Base-by-base conservation (phyloP, 2,113 vertebrate species). In the Erpornis zantholeuca region DNA sequence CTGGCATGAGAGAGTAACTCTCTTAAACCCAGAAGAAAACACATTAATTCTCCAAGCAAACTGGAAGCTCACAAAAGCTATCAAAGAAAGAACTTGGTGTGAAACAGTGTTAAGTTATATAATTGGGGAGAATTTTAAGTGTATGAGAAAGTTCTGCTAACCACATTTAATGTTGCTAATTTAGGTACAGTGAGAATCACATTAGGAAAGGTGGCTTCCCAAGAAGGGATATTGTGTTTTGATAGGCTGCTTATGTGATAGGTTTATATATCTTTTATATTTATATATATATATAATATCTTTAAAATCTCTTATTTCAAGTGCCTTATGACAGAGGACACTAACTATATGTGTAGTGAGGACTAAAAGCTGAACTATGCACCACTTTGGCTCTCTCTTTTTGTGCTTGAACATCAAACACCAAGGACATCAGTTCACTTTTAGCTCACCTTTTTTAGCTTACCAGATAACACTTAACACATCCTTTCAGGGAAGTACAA, bases 1-100 rank as follows among this genome's bases (percentile, higher is more conserved):
- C 80, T 96, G 90, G 86, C 93, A 95, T 68, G 84, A 95, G 92
- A 94, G 93, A 92, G 76, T 83, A 84, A 83, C 79, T 92, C 57
- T 75, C 78, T 92, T 73, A 95, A 91, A 94, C 28, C 21, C 79
- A 93, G 90, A 94, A 94, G 66, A 96, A 91, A 96, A 93, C 68
- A 91, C 1, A 1, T 71, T 94, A 73, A 78, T 84, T 93, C 91
- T 90, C 23, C 52, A 83, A 96, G 76, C 4, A 17, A 88, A 76
- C 33, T 96, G 80, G 82, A 90, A 88, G 57, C 65, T 86, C 56
- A 68, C 60, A 94, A 69, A 86, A 88, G 49, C 49, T 64, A 50
- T 69, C 71, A 71, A 96, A 82, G 86, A 64, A 86, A 71, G 15
- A 85, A 82, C 47, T 82, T 78, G 45, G 20, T 83, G 68, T 83